Evolutionary conservation across 2,888 invertebrate genomes (phyloP).

Genomic region (Neria commutata): DNA sequence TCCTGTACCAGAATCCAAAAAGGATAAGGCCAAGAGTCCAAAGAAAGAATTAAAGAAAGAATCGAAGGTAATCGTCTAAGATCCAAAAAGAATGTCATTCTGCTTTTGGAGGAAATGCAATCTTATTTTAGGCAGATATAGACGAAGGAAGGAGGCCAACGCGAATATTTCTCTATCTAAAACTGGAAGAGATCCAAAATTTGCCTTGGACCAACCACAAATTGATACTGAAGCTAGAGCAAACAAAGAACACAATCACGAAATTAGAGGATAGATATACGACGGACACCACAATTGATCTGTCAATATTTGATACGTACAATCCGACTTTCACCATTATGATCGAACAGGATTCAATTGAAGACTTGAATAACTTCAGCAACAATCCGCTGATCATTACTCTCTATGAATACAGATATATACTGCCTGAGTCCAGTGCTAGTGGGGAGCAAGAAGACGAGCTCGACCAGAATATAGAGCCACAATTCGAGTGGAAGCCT

Average conservation of each 20-base stretch:
- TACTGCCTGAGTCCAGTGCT: conserved; percentile 22
- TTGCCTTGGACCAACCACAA: conserved; percentile 32
- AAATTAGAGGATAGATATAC: conserved; percentile 48
- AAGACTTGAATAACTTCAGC: conserved; percentile 46
- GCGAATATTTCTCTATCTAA: conserved; percentile 47
- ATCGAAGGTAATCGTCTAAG: too few relatives aligned
- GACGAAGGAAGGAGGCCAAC: not conserved
- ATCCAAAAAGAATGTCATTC: too few relatives aligned
- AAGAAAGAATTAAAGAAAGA: too few relatives aligned
- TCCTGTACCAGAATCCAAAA: too few relatives aligned
- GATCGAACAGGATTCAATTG: conserved; percentile 47
- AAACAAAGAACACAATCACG: conserved; percentile 40
- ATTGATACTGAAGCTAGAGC: conserved; percentile 45
- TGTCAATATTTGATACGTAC: conserved; percentile 34
- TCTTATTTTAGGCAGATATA: too few relatives aligned
- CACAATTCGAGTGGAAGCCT: conserved; percentile 27
- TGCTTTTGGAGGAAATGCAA: too few relatives aligned
- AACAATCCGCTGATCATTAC: conserved; percentile 46
- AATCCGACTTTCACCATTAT: conserved; percentile 46
- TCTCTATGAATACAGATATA: conserved; percentile 41
- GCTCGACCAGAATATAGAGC: not conserved
- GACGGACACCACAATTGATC: conserved; percentile 40
- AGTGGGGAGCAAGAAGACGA: not conserved
- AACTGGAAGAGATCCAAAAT: conserved; percentile 37
- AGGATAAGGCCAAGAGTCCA: too few relatives aligned